Evolutionary conservation across 2,888 invertebrate genomes (phyloP), one percentile per base, ranked within the genome.

Genomic region (Junonia oenone): DNA sequence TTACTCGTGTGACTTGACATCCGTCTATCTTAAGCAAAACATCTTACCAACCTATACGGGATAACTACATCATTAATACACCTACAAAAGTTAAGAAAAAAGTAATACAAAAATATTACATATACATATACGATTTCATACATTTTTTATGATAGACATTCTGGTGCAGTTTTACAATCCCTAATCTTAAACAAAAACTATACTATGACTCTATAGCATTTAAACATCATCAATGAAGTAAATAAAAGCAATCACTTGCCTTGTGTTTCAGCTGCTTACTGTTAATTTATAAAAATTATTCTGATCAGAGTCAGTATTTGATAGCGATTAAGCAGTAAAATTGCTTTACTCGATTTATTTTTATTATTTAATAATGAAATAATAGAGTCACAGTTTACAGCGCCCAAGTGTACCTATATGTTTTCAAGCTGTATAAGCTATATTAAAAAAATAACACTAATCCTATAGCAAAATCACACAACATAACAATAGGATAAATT

Each of bases 21-120:
- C n/a, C n/a, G n/a, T 52, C 46, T 52, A 55, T 40, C 43, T 43
- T 13, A 57, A 35, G 51, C 49, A 26, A 58, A 35, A 31, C 43
- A 33, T 29, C 29, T 55, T 45, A 46, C 14, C 22, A 22, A 45
- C 45, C 37, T 54, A 54, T 14, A 26, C 15, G 48, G 26, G 27
- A 15, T 15, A 31, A 9, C 15, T 47, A 22, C 22, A 19, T 33
- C 8, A 22, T 37, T 46, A 51, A 35, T 46, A 45, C 45, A 49
- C 37, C 22, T 48, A 54, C 37, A 45, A 40, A 13, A 22, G 31
- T 40, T 19, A 40, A 33, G 19, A 26, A 33, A 19, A 26, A 14
- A 45, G 27, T 40, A 52, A 38, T 49, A 51, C 15, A 46, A 53
- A 53, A 56, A 19, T 45, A 52, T 37, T 55, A 55, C 8, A 45